Base-by-base conservation (phyloP, 2,113 vertebrate genomes). In the Sapajus apella region DNA sequence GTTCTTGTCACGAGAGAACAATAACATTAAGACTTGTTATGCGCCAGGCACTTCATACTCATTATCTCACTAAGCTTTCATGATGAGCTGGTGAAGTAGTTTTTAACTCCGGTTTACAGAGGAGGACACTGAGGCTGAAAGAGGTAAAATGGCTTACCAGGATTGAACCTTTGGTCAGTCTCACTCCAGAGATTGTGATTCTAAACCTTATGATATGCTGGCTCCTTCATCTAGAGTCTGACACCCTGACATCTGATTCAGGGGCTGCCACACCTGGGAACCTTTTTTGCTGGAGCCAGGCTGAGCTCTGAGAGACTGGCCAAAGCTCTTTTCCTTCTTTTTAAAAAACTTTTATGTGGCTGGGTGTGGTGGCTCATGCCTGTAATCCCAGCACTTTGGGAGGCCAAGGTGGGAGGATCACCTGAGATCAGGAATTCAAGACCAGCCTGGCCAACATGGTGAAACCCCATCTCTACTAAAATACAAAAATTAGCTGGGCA, bases 241-340 rank as follows among this genome's bases (percentile, higher is more conserved):
- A 64, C 61, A 64, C 27, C 61, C 61, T 32, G 66, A 72, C 17
- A n/a, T 85, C 75, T 75, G 87, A 82, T 87, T 95, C 82, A 81
- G 90, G 92, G n/a, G 37, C 80, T 81, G 64, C 76, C 55, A 80
- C 40, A 80, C 27, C n/a, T 58, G 37, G 66, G 73, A 17, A 14
- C 43, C 90, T 83, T 91, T 64, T 96, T 92, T 64, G 70, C 70
- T 23, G 37, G 47, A 90, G 72, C 50, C 81, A 95, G 91, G 47
- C 16, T 95, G 87, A 92, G 37, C 87, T 95, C 81, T 86, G 70
- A 91, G 40, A 87, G 72, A 80, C 70, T 85, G 43, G 50, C 11
- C 61, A 92, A 85, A 87, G 55, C 2, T n/a, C 35, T 96, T 30
- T 64, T 64, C 61, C 30, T 64, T 64, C 12, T 32, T 64, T 64